Evolutionary conservation across 2,113 vertebrate genomes (phyloP).

Genomic region (Chaetops frenatus): DNA sequence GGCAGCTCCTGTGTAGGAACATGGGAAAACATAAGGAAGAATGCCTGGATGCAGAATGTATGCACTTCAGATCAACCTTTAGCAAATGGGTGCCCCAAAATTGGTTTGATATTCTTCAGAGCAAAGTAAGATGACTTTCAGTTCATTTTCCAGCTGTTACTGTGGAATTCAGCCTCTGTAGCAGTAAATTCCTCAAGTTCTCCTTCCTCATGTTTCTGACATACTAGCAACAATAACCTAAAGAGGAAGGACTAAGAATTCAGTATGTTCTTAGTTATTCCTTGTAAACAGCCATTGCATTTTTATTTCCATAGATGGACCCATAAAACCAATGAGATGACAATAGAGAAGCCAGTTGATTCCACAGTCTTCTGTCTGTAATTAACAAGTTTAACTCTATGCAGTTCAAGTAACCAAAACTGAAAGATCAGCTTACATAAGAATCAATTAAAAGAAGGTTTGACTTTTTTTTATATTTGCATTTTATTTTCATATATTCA

Average conservation of each 20-base stretch:
- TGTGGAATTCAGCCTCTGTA: neutral
- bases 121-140: neutral
- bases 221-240: neutral
- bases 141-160: neutral
- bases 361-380: neutral
- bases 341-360: neutral
- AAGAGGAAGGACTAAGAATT: neutral
- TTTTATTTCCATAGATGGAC: neutral
- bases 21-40: neutral
- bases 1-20: neutral
- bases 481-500: constrained; percentile 31
- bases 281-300: neutral
- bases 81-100: neutral
- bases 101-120: neutral
- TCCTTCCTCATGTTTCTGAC: neutral
- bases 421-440: neutral
- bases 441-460: neutral
- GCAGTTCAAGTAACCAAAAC: neutral
- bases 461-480: neutral
- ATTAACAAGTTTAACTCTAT: neutral
- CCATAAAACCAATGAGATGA: neutral
- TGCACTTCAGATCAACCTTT: neutral
- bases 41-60: neutral
- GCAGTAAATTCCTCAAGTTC: neutral
- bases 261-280: neutral